Conservation (phyloP, 2,888 invertebrate species). For the Synanthedon andrenaeformis region DNA sequence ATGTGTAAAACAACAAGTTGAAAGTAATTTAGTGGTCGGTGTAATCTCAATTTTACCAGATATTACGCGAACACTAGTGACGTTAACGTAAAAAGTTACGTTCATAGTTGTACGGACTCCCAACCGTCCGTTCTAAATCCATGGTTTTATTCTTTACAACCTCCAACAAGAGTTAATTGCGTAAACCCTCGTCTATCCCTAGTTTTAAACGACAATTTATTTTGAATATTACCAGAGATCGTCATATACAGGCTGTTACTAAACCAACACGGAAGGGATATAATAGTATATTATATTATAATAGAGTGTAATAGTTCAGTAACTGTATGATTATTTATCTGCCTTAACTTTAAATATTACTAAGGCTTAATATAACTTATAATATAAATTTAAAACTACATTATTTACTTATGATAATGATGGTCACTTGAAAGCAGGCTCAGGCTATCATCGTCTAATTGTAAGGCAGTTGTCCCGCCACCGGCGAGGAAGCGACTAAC, state of each 20-base stretch:
- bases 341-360: too few species aligned
- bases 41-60: background rate
- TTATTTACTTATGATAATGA: too few species aligned
- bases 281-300: too few species aligned
- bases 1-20: too few species aligned
- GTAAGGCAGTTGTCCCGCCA: too few species aligned
- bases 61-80: background rate
- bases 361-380: too few species aligned
- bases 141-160: conserved; percentile 62
- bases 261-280: background rate
- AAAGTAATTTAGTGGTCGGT: background rate
- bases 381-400: too few species aligned
- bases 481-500: too few species aligned
- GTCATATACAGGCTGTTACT: conserved; percentile 29
- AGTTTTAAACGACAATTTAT: conserved; percentile 62
- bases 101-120: conserved; percentile 13
- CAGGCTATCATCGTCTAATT: too few species aligned
- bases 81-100: conserved; percentile 22
- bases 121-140: conserved; percentile 29
- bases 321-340: too few species aligned
- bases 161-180: conserved; percentile 51
- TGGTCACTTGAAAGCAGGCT: too few species aligned
- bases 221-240: conserved; percentile 32
- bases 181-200: conserved; percentile 61
- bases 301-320: too few species aligned